These are phyloP conservation scores for Leptobrachium leishanense DNA, from an alignment of 2,113 vertebrate species.

Conservation along the genomic window DNA sequence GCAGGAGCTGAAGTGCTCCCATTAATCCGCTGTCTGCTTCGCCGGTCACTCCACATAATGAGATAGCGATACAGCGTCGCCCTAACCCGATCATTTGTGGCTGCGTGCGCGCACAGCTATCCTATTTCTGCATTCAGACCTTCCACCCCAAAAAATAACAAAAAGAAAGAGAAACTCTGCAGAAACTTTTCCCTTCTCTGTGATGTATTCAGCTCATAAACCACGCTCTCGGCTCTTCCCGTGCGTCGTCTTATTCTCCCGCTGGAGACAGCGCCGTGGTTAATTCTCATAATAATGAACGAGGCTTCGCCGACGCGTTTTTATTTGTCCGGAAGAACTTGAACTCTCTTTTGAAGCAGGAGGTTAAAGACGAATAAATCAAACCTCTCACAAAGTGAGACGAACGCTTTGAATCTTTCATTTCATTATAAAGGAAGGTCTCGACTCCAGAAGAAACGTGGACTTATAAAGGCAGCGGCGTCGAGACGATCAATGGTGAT, in stretches of 20 bases:
- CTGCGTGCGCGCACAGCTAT: slow-evolving; percentile 1
- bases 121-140: not conserved
- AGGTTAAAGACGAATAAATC: not conserved
- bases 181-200: slow-evolving; percentile 44
- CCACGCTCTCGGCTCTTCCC: slow-evolving; percentile 1
- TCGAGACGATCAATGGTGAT: not conserved
- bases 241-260: slow-evolving; percentile 15
- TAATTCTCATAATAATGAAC: slow-evolving; percentile 4
- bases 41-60: slow-evolving; percentile 37
- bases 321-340: slow-evolving; percentile 19
- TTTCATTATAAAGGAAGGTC: too few species aligned
- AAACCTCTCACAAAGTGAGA: not conserved
- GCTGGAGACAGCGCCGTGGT: slow-evolving; percentile 3
- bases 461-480: too few species aligned
- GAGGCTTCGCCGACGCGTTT: not conserved
- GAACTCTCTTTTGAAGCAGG: not conserved
- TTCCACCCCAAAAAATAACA: not conserved
- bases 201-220: slow-evolving; percentile 15
- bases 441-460: too few species aligned
- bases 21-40: slow-evolving; percentile 30
- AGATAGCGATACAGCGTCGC: slow-evolving; percentile 12
- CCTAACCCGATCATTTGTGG: not conserved
- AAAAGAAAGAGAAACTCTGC: not conserved
- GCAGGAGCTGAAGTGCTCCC: slow-evolving; percentile 19
- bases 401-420: too few species aligned